phyloP scores from a whole-genome alignment of 2,113 vertebrate genomes.

The Dolichallabes microphthalmus region DNA sequence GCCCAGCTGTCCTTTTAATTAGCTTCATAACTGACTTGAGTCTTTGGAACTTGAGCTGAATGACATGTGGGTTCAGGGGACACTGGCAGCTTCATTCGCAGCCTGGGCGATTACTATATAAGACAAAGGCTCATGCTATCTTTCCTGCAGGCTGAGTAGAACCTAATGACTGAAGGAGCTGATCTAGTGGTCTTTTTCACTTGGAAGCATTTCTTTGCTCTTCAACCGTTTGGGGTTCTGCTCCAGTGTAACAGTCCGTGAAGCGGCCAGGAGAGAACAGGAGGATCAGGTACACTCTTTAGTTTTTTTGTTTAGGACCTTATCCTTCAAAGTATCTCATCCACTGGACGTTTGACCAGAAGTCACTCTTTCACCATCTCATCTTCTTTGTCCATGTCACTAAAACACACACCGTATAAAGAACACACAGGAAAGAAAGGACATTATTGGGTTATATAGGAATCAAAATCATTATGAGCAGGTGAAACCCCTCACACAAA shows the following conservation, averaged over 20 bases:
- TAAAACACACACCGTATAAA: neutral
- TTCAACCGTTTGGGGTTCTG: neutral
- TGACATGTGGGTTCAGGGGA: neutral
- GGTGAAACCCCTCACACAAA: neutral
- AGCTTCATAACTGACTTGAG: too few species aligned
- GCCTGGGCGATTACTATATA: neutral
- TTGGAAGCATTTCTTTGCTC: neutral
- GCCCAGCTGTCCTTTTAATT: too few species aligned
- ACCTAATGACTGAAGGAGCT: neutral
- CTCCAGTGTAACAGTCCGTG: neutral
- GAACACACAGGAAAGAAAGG: neutral
- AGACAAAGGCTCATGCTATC: neutral
- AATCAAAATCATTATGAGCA: neutral
- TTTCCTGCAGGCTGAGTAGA: neutral
- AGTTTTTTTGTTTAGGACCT: neutral
- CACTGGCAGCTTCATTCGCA: neutral
- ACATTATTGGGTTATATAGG: neutral
- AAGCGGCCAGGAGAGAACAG: neutral
- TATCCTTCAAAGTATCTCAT: neutral
- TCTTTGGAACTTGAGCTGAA: too few species aligned
- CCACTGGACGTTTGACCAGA: neutral
- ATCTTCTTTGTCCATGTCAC: neutral
- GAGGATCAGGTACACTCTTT: neutral
- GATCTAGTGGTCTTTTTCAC: neutral
- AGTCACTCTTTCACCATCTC: neutral